These are phyloP conservation scores for Ctenosaura bakeri DNA, from an alignment of 2,797 vertebrate genomes.

Conservation along the genomic window DNA sequence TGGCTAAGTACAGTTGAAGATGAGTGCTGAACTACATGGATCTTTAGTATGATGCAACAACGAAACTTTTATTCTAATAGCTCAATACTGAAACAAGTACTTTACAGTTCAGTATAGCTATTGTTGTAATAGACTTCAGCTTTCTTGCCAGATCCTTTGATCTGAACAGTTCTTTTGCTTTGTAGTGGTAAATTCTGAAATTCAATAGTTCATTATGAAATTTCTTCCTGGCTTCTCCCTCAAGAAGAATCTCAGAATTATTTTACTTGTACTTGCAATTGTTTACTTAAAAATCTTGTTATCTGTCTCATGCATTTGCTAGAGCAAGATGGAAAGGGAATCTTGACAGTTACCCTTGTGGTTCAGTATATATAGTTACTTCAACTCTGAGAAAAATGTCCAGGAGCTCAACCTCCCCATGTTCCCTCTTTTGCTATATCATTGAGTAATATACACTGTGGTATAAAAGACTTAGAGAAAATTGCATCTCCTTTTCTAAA, in stretches of 20 bases:
- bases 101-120: background rate
- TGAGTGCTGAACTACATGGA: background rate
- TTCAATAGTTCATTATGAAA: no score
- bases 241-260: no score
- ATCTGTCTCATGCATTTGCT: no score
- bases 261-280: no score
- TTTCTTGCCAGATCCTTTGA: background rate
- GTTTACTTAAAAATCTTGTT: no score
- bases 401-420: background rate
- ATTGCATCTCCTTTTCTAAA: background rate
- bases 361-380: background rate
- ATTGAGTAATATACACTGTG: background rate
- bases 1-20: background rate
- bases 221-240: no score
- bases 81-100: background rate
- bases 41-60: background rate
- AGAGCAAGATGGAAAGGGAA: no score
- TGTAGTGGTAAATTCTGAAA: background rate
- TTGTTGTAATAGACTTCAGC: background rate
- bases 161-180: rapidly evolving
- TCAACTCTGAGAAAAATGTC: background rate
- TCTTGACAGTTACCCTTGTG: no score
- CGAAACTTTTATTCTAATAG: background rate
- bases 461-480: background rate
- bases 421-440: background rate